phyloP scores from a whole-genome alignment of 2,113 vertebrate genomes.

The Sander vitreus region DNA sequence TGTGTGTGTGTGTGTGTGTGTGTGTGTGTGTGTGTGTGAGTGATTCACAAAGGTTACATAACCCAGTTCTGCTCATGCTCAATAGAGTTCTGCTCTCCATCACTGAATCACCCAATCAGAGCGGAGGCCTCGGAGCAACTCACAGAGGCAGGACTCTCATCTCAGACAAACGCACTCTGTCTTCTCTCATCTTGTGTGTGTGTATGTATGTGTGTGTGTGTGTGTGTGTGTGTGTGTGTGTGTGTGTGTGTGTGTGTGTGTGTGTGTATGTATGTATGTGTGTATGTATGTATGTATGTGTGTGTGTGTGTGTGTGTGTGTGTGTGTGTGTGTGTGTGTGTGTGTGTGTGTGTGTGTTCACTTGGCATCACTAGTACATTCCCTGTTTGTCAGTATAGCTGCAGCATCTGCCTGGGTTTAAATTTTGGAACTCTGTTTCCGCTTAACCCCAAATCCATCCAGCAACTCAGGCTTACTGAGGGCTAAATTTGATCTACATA shows the following conservation, averaged over 20 bases:
- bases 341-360: neutral
- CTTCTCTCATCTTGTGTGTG: constrained; percentile 15
- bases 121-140: constrained; percentile 9
- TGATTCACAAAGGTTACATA: constrained; percentile 78
- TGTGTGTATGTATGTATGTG: neutral
- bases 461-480: neutral
- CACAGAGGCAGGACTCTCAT: constrained; percentile 33
- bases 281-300: too few relatives aligned
- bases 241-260: neutral
- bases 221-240: neutral
- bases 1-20: neutral
- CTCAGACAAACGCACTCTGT: constrained; percentile 28
- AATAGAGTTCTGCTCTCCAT: constrained; percentile 52
- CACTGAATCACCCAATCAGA: constrained; percentile 58
- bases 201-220: neutral
- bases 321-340: neutral
- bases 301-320: neutral
- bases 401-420: neutral
- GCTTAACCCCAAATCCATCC: neutral
- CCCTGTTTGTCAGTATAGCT: constrained; percentile 15
- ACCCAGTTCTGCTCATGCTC: constrained; percentile 75
- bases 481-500: neutral
- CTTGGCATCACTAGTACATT: constrained; percentile 3
- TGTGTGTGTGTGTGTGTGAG: constrained; percentile 15
- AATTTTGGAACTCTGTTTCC: neutral